These are phyloP conservation scores for Platysteira castanea DNA, from an alignment of 2,113 vertebrate genomes.

Conservation along the genomic window DNA sequence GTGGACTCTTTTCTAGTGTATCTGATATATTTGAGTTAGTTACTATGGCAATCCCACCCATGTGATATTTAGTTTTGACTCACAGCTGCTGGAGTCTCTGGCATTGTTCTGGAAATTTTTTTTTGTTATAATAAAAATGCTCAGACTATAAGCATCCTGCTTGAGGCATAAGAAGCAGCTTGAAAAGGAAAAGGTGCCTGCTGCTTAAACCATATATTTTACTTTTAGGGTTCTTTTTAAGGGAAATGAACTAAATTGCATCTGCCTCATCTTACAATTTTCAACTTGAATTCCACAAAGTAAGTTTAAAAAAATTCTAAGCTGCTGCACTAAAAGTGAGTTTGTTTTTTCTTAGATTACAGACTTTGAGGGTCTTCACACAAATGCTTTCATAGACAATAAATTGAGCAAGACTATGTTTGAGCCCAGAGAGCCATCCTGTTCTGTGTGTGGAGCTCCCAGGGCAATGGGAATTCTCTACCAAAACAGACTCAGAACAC, in stretches of 20 bases:
- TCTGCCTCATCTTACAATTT: constrained; percentile 50
- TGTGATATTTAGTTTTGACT: constrained; percentile 58
- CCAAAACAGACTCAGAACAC: neutral
- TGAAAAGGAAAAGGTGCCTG: constrained; percentile 32
- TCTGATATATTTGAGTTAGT: neutral
- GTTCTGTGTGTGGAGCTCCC: neutral
- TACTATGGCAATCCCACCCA: constrained; percentile 39
- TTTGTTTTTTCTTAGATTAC: constrained; percentile 10
- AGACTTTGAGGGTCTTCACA: neutral
- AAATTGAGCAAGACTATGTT: neutral
- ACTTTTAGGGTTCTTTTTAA: constrained; percentile 46
- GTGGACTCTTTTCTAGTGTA: neutral
- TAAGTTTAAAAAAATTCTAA: constrained; percentile 7
- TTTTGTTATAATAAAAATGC: constrained; percentile 52
- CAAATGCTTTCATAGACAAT: neutral
- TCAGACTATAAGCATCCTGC: constrained; percentile 39
- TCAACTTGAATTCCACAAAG: constrained; percentile 42
- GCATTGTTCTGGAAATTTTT: constrained; percentile 2
- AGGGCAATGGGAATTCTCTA: neutral
- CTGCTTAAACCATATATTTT: constrained; percentile 51
- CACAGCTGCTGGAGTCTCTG: constrained; percentile 57
- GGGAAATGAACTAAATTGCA: constrained; percentile 45
- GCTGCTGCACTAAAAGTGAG: neutral
- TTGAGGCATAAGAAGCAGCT: constrained; percentile 53
- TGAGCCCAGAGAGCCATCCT: neutral